These are phyloP conservation scores for Camelus dromedarius DNA, from an alignment of 2,113 vertebrate genomes.

Conservation along the genomic window DNA sequence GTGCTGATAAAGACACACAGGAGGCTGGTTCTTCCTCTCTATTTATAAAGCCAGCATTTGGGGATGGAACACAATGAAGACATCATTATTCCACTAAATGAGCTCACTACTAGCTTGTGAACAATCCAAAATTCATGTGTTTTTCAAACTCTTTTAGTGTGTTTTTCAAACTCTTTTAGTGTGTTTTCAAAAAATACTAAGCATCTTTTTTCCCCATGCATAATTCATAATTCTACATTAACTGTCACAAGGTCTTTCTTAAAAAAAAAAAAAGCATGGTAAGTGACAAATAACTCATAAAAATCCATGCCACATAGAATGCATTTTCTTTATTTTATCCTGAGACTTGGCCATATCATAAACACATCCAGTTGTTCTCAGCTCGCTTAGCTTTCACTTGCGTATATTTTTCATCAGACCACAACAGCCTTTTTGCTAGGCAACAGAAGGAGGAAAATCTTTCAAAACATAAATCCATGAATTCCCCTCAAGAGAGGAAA, in stretches of 20 bases:
- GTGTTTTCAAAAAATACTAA: background rate
- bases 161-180: constrained; percentile 27
- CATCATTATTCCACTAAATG: constrained; percentile 27
- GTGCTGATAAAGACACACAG: background rate
- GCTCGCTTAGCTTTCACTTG: background rate
- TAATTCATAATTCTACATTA: constrained; percentile 8
- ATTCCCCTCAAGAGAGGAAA: constrained; percentile 78
- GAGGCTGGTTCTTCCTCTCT: background rate
- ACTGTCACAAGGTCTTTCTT: background rate
- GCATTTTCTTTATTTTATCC: background rate
- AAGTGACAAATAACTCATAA: background rate
- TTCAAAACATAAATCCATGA: constrained; percentile 74
- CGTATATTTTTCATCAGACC: constrained; percentile 72
- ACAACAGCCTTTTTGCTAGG: constrained; percentile 75
- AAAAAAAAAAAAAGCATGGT: background rate
- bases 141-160: background rate
- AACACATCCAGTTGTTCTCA: background rate
- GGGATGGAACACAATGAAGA: constrained; percentile 8
- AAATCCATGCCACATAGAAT: background rate
- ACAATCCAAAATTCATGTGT: background rate
- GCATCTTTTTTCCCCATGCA: background rate
- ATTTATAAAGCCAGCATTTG: background rate
- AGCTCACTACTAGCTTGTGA: background rate
- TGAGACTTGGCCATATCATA: background rate
- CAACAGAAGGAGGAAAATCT: constrained; percentile 78